Conservation (phyloP, 1,140 invertebrate species). For the Drosophila mojavensis region DNA sequence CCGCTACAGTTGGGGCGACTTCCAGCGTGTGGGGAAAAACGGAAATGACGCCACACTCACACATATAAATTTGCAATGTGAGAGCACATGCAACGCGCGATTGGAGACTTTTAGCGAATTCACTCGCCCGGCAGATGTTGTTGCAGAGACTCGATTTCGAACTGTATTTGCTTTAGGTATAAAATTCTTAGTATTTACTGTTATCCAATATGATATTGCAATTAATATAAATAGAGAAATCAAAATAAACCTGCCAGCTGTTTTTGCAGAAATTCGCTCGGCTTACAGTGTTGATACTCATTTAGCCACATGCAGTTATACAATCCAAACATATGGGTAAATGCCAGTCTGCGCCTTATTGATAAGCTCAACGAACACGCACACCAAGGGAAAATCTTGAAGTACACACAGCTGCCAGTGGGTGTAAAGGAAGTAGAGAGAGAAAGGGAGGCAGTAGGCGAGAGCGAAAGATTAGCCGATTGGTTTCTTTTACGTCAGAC, state of each 20-base stretch:
- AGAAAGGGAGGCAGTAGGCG: not conserved
- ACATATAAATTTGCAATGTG: constrained; percentile 6
- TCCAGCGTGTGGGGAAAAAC: constrained; percentile 74
- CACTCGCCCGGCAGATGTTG: constrained; percentile 53
- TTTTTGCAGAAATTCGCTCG: constrained; percentile 18
- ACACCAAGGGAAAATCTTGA: constrained; percentile 33
- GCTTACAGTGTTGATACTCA: constrained; percentile 29
- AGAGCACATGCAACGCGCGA: constrained; percentile 57
- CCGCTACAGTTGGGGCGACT: constrained; percentile 20
- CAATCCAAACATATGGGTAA: constrained; percentile 52
- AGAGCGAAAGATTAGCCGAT: constrained; percentile 8
- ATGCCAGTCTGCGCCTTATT: constrained; percentile 26
- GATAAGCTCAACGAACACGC: constrained; percentile 36
- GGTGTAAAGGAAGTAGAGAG: not conserved
- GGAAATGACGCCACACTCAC: constrained; percentile 72
- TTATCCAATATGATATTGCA: not conserved
- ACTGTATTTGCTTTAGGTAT: constrained; percentile 15
- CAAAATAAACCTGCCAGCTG: constrained; percentile 41
- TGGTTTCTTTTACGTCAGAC: constrained; percentile 41
- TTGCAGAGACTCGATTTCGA: constrained; percentile 23
- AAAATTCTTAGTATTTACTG: constrained; percentile 27
- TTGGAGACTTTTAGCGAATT: constrained; percentile 74
- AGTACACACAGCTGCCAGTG: constrained; percentile 33
- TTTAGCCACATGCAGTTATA: constrained; percentile 37
- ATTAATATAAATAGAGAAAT: not conserved